Evolutionary conservation across 2,888 invertebrate species (phyloP).

Genomic region (Stenurella melanura): DNA sequence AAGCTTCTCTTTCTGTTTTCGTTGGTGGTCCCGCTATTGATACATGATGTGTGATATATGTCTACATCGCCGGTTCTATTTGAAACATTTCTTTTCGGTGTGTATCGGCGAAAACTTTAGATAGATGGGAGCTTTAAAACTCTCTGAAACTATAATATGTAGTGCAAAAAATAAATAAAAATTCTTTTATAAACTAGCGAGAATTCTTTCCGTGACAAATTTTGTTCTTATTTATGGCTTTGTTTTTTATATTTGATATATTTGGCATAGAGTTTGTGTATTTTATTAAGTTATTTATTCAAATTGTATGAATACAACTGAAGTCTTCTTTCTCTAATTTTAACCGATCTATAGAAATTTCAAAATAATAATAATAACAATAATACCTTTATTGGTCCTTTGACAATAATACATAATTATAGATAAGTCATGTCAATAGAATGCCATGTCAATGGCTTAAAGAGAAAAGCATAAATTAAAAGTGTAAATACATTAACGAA

Average conservation of each 20-base stretch:
- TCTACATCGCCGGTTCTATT: constrained; percentile 22
- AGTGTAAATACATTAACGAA: too few species aligned
- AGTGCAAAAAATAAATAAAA: constrained; percentile 8
- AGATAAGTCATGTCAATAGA: too few species aligned
- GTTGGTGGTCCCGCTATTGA: constrained; percentile 42
- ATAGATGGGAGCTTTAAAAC: constrained; percentile 32
- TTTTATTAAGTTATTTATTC: too few species aligned
- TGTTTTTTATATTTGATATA: neutral
- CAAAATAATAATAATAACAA: too few species aligned
- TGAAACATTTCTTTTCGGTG: constrained; percentile 21
- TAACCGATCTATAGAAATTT: too few species aligned
- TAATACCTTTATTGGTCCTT: too few species aligned
- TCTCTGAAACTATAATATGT: constrained; percentile 32
- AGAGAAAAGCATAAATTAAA: too few species aligned
- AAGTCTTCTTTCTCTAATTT: too few species aligned
- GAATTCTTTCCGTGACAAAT: neutral
- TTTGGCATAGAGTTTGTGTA: too few species aligned
- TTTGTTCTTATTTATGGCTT: constrained; percentile 2
- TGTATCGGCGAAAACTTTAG: constrained; percentile 27
- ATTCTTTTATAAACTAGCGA: constrained; percentile 20
- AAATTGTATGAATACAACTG: too few species aligned
- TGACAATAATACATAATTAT: too few species aligned
- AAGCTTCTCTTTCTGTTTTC: constrained; percentile 42
- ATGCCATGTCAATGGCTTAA: too few species aligned
- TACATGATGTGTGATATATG: constrained; percentile 48